Evolutionary conservation across 30 jellyfish, hydroid and myxozoan genomes (phyloP).

Genomic region (Mastigias papua): DNA sequence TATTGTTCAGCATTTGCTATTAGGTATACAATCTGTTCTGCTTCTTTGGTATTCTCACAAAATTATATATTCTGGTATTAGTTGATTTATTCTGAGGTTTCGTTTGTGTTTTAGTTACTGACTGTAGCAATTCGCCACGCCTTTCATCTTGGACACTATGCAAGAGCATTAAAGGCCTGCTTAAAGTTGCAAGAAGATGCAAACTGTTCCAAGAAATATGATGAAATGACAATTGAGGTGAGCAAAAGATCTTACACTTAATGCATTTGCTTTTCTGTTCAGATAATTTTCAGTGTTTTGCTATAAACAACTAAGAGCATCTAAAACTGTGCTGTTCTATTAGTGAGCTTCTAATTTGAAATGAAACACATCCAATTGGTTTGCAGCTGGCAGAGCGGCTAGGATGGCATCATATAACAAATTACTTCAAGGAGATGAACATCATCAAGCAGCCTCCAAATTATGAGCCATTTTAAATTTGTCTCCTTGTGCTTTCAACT

Average conservation of each 20-base stretch:
- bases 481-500: not conserved
- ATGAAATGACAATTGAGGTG: slow-evolving; percentile 65
- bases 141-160: slow-evolving; percentile 60
- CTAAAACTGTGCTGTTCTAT: not conserved
- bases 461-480: slow-evolving; percentile 51
- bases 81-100: not conserved
- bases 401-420: slow-evolving; percentile 53
- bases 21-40: no score
- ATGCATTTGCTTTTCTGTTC: not conserved
- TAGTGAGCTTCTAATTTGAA: not conserved
- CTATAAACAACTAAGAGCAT: no score
- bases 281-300: no score
- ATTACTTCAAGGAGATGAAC: slow-evolving; percentile 33
- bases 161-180: slow-evolving; percentile 83
- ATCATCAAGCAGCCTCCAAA: slow-evolving; percentile 56
- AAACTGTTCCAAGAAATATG: slow-evolving; percentile 23
- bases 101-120: slow-evolving; percentile 21
- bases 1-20: no score
- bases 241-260: not conserved
- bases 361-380: not conserved
- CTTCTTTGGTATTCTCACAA: no score
- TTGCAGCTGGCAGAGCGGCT: slow-evolving; percentile 49
- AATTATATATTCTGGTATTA: not conserved
- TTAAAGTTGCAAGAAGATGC: slow-evolving; percentile 71
- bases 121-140: slow-evolving; percentile 76